Base-by-base conservation (phyloP, 2,113 vertebrate genomes). In the Chroicocephalus ridibundus region DNA sequence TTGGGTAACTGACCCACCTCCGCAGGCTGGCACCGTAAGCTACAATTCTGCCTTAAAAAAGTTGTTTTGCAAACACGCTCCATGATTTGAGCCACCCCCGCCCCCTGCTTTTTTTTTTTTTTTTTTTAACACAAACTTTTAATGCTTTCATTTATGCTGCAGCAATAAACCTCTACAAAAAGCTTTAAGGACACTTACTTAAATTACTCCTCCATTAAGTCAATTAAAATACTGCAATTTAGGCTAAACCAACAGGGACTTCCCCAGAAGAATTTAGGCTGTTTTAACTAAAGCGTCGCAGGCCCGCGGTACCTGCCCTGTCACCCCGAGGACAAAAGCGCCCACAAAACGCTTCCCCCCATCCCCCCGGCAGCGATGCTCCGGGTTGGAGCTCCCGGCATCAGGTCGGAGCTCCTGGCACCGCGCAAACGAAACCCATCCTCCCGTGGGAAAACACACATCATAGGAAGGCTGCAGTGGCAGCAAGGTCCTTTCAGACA, bases 1-100 rank as follows among this genome's bases (percentile, higher is more conserved):
- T 2, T 3, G 2, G 0, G 6, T 8, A 46, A 20, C 58, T 3
- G 42, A 29, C 31, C n/a, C 31, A 0, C 19, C 32, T 42, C 44
- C 3, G 25, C n/a, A 14, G 11, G 16, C 1, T 22, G 32, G n/a
- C 5, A 2, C 0, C 1, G 3, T 10, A 9, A 75, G 5, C 38
- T 55, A 20, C 17, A 10, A 4, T 8, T 64, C 24, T 55, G 42
- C 55, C 52, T 49, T 42, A 14, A 29, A 52, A 58, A 19, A 20
- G 15, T 0, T 21, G 17, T 36, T 84, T 54, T 75, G 22, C 42
- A 70, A 74, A 55, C 36, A 47, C 3, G 2, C 57, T 31, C 13
- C 40, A 42, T 7, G 34, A 22, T 19, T 75, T 32, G 20, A 40
- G 21, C 21, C 6, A 5, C 8, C 17, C 0, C 19, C 6, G 4